Base-by-base conservation (phyloP, 2,888 invertebrate species). In the Phaonia tiefii region DNA sequence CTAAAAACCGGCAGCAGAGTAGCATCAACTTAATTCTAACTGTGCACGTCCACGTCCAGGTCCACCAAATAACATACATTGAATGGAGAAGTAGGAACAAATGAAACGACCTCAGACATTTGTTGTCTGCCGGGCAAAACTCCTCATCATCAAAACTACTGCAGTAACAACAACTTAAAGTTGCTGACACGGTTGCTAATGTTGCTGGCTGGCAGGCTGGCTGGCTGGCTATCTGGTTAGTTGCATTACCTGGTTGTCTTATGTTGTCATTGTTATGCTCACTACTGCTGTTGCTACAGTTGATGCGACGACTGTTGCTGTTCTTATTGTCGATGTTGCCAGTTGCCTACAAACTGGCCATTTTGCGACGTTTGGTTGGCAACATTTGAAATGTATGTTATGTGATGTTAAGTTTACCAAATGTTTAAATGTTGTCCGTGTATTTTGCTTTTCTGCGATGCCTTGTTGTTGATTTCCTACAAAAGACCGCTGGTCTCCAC, bases 51-150 rank as follows among this genome's bases (percentile, higher is more conserved):
- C 63, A 63, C 42, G 22, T 37, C 31, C 31, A 31, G 31, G 54
- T 65, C 65, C 65, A 17, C 74, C 15, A 63, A 63, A 63, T 63
- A 78, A 46, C 78, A 49, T 67, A 51, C 67, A 60, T 75, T 78
- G 66, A 51, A 77, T 71, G 66, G 70, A 3, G 31, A 31, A 31
- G 31, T 31, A 66, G 70, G 70, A 77, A 72, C 25, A 66, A 71
- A 17, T 58, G 25, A 75, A 78, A 75, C 81, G 72, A 72, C 75
- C 79, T 79, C 81, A 79, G 79, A 81, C 79, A 81, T 79, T 67
- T 81, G 72, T 81, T 81, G 81, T 81, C 81, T 79, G 81, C 81
- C 75, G 79, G 79, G 75, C 79, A 63, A 31, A 79, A 79, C 49
- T 81, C 75, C 72, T 79, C 75, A 74, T 31, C 74, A 58, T 51